These are phyloP conservation scores for Stegophylla sp. DNA, from an alignment of 2,888 invertebrate species.

Conservation along the genomic window DNA sequence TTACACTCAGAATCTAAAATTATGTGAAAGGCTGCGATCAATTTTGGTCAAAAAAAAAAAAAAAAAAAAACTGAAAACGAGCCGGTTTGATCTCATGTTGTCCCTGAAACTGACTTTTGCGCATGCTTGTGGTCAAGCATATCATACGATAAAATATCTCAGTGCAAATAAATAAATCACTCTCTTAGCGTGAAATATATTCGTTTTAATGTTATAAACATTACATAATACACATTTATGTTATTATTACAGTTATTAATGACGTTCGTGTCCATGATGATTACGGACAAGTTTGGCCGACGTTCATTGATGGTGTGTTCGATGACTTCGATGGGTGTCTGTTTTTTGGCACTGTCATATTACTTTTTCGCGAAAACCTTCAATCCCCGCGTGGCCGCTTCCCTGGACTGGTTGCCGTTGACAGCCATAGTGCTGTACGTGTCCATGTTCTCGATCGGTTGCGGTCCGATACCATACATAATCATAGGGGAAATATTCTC, in stretches of 20 bases:
- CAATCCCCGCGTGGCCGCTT: slow-evolving; percentile 66
- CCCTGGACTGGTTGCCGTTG: slow-evolving; percentile 75
- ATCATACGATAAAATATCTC: too few relatives aligned
- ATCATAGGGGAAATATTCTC: slow-evolving; percentile 81
- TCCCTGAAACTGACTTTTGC: too few relatives aligned
- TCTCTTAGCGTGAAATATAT: too few relatives aligned
- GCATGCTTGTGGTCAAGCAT: too few relatives aligned
- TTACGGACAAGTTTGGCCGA: slow-evolving; percentile 83
- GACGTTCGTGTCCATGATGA: slow-evolving; percentile 73
- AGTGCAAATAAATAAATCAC: too few relatives aligned
- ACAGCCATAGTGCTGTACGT: slow-evolving; percentile 73
- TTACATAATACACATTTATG: background rate
- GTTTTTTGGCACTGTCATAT: slow-evolving; percentile 74
- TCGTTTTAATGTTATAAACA: background rate
- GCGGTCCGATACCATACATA: slow-evolving; percentile 83
- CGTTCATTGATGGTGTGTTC: slow-evolving; percentile 80
- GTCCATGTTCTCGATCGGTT: slow-evolving; percentile 74
- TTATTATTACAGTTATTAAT: slow-evolving; percentile 62
- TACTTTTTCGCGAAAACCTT: slow-evolving; percentile 73
- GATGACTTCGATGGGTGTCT: slow-evolving; percentile 75
- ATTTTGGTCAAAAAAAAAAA: too few relatives aligned
- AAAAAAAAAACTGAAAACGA: too few relatives aligned
- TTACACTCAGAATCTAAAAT: too few relatives aligned
- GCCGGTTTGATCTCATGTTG: too few relatives aligned
- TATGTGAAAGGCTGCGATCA: too few relatives aligned